Conservation (phyloP, 2,113 vertebrate species). For the Gnathonemus echidnorhynchus region DNA sequence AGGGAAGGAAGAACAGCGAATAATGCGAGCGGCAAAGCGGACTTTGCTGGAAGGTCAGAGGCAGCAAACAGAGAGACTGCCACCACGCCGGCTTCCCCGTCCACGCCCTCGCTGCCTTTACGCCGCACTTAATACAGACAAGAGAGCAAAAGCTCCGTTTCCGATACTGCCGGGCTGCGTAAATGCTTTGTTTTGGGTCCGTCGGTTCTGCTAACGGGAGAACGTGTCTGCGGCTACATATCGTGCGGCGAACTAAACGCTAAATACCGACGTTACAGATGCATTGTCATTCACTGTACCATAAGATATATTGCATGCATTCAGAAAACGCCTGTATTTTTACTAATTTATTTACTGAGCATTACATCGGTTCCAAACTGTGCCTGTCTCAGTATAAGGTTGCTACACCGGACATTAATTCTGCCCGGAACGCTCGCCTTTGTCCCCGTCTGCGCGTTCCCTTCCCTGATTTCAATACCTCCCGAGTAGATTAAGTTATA, state of each 20-base stretch:
- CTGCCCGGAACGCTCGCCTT: constrained; percentile 10
- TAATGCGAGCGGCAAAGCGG: neutral
- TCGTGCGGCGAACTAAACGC: neutral
- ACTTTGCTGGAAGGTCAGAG: neutral
- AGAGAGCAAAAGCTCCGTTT: neutral
- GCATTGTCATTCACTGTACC: neutral
- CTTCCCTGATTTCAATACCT: neutral
- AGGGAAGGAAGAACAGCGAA: neutral
- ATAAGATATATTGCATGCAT: neutral
- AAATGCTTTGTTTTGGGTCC: neutral
- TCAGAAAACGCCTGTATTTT: neutral
- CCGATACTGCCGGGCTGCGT: neutral
- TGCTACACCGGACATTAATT: neutral
- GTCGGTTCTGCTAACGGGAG: neutral
- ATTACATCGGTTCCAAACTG: neutral
- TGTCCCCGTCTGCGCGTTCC: neutral
- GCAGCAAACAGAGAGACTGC: neutral
- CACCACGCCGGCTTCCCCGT: neutral
- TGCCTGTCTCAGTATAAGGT: neutral
- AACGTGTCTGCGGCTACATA: neutral
- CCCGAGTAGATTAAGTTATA: neutral
- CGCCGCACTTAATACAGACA: too few relatives aligned
- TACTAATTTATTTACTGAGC: too few relatives aligned
- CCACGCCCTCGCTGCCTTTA: neutral
- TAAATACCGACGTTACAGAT: neutral